These are phyloP conservation scores for Isaurus tuberculatus DNA, from an alignment of 92 coral and sea anemone species.

Conservation along the genomic window DNA sequence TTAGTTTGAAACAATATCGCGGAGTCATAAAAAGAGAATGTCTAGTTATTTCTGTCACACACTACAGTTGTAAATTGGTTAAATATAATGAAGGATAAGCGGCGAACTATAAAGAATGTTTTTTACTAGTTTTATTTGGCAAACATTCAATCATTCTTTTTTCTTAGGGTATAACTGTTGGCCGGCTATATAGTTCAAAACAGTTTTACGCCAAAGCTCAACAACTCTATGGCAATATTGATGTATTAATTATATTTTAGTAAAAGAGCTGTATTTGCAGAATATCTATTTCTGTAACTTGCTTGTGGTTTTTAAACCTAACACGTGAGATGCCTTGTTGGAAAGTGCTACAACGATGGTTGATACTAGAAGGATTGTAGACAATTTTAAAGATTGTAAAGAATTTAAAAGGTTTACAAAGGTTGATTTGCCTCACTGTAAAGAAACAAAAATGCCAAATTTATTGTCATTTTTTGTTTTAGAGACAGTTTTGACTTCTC, in stretches of 20 bases:
- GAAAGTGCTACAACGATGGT: not conserved
- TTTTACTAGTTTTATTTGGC: not conserved
- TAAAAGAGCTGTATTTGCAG: not conserved
- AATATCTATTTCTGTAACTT: not conserved
- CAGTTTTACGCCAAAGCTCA: not conserved
- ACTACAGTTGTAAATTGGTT: slow-evolving; percentile 6
- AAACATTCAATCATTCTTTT: not conserved
- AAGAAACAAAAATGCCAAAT: not conserved
- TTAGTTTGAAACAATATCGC: slow-evolving; percentile 7
- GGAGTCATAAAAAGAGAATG: not conserved
- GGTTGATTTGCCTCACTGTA: no score
- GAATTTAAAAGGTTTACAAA: no score
- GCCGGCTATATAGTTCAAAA: not conserved
- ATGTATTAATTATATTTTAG: not conserved
- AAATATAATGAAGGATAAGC: slow-evolving; percentile 8
- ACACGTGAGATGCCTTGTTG: not conserved
- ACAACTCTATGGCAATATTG: slow-evolving; percentile 5
- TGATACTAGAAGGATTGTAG: not conserved
- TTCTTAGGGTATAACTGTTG: not conserved
- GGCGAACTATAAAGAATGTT: not conserved
- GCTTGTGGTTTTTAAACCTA: not conserved
- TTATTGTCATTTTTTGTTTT: not conserved
- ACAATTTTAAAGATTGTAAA: not conserved
- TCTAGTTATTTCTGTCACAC: no score
- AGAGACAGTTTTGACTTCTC: not conserved